These are phyloP conservation scores for Phalloptychus januarius DNA, from an alignment of 2,797 vertebrate species.

Conservation along the genomic window DNA sequence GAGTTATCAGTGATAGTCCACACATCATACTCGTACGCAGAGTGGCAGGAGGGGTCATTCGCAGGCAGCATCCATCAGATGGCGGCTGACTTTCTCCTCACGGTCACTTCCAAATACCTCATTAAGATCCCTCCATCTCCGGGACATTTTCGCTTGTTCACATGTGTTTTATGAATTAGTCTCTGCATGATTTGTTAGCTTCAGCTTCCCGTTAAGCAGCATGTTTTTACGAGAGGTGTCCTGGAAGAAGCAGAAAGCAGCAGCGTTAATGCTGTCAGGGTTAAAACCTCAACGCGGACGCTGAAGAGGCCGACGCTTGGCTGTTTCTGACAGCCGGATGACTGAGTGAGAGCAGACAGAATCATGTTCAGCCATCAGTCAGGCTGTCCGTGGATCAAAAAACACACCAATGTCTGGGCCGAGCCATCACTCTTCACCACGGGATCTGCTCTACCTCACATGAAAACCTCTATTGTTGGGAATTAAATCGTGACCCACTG, in stretches of 20 bases:
- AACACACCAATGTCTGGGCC: constrained; percentile 30
- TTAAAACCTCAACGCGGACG: constrained; percentile 11
- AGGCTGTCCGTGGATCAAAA: constrained; percentile 60
- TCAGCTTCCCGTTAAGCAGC: constrained; percentile 37
- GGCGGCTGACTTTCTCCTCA: constrained; percentile 52
- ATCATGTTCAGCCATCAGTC: constrained; percentile 40
- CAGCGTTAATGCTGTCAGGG: constrained; percentile 35
- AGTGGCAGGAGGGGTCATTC: constrained; percentile 58
- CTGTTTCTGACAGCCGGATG: constrained; percentile 46
- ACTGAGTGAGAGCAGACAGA: constrained; percentile 42
- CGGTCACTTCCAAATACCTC: constrained; percentile 72
- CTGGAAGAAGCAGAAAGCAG: constrained; percentile 28
- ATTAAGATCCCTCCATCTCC: constrained; percentile 63
- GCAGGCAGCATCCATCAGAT: constrained; percentile 68
- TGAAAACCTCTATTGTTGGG: constrained; percentile 71
- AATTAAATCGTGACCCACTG: constrained; percentile 65
- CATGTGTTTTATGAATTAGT: constrained; percentile 70
- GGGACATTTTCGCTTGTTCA: constrained; percentile 58
- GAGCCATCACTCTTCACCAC: constrained; percentile 40
- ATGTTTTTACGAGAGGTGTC: constrained; percentile 40
- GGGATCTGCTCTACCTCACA: constrained; percentile 71
- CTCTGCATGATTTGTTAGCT: constrained; percentile 30
- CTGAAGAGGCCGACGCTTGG: constrained; percentile 10
- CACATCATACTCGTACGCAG: constrained; percentile 54
- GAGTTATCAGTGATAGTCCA: constrained; percentile 66